Conservation (phyloP, 2,888 invertebrate genomes). For the Lypha dubia region DNA sequence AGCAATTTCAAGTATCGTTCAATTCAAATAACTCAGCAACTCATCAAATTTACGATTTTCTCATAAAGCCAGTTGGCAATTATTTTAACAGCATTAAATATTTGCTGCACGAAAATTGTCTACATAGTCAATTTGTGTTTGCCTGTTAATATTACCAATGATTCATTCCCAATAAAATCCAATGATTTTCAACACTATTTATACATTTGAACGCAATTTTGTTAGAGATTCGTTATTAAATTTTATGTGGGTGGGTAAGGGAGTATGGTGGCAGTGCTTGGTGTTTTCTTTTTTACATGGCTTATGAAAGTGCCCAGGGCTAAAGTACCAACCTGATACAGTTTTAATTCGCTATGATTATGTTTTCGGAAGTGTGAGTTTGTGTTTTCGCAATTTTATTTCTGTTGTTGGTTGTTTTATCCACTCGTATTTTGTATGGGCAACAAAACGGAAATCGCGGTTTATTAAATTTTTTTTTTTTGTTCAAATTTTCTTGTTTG, state of each 20-base stretch:
- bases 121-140: conserved; percentile 19
- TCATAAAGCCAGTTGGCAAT: background rate
- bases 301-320: conserved; percentile 25
- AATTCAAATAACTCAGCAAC: background rate
- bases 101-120: background rate
- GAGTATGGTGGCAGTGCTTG: background rate
- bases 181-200: conserved; percentile 28
- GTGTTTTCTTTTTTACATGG: background rate
- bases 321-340: conserved; percentile 34
- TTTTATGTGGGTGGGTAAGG: conserved; percentile 4
- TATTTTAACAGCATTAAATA: conserved; percentile 4
- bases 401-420: background rate
- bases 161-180: conserved; percentile 25
- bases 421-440: conserved; percentile 13
- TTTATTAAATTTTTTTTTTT: conserved; percentile 27
- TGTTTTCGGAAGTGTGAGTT: background rate
- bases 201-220: conserved; percentile 10
- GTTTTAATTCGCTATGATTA: conserved; percentile 55
- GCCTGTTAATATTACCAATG: conserved; percentile 16
- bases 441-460: conserved; percentile 55
- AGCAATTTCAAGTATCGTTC: background rate
- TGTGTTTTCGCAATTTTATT: background rate
- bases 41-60: background rate
- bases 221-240: conserved; percentile 33
- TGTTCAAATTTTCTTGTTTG: conserved; percentile 19